phyloP scores from a whole-genome alignment of 2,113 vertebrate species.

The Parus major region DNA sequence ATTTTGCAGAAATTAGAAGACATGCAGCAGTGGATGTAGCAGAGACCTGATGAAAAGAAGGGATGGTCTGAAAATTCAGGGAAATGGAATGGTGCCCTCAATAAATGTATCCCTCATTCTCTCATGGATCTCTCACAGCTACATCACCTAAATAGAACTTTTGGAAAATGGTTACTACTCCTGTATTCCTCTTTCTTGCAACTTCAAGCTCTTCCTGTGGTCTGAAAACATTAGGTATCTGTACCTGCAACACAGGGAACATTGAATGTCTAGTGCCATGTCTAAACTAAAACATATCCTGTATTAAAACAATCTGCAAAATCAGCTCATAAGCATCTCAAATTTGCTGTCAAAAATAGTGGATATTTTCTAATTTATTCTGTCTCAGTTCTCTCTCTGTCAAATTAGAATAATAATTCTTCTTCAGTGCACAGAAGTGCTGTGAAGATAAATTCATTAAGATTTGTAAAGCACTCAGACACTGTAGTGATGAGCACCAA shows the following conservation, averaged over 20 bases:
- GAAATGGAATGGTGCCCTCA: not conserved
- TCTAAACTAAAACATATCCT: not conserved
- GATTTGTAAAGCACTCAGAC: not conserved
- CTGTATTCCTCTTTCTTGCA: not conserved
- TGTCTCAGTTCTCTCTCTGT: not conserved
- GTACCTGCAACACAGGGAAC: not conserved
- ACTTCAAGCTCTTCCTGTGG: not conserved
- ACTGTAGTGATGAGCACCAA: not conserved
- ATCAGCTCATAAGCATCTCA: not conserved
- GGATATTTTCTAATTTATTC: constrained; percentile 27
- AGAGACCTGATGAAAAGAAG: not conserved
- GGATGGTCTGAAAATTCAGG: not conserved
- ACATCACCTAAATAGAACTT: not conserved
- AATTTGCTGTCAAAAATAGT: not conserved
- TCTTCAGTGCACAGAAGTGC: constrained; percentile 4
- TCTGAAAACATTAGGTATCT: not conserved
- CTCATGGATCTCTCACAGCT: not conserved
- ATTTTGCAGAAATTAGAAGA: not conserved
- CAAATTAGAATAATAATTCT: constrained; percentile 26
- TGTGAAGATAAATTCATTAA: constrained; percentile 26
- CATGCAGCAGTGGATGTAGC: not conserved
- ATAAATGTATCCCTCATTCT: not conserved
- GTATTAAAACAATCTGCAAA: not conserved
- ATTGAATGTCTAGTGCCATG: not conserved
- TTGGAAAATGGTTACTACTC: not conserved